phyloP scores from a whole-genome alignment of 2,888 invertebrate genomes.

The Dusona sp. region DNA sequence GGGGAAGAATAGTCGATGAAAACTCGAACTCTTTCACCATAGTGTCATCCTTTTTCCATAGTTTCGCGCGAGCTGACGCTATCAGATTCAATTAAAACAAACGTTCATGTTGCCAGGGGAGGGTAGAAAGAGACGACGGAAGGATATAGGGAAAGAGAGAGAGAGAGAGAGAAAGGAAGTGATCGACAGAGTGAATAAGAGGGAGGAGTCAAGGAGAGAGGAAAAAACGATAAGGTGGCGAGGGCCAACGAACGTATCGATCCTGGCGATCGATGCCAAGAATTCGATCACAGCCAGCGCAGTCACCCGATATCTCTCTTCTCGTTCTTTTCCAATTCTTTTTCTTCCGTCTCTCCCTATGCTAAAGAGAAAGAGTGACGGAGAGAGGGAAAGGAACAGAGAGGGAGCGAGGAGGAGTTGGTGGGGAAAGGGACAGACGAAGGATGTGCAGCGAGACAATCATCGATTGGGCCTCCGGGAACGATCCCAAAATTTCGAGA shows the following conservation, averaged over 20 bases:
- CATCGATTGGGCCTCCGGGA: constrained; percentile 21
- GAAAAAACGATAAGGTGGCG: constrained; percentile 49
- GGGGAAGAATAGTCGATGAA: constrained; percentile 43
- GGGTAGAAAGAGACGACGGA: constrained; percentile 32
- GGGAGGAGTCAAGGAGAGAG: constrained; percentile 36
- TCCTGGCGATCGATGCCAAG: constrained; percentile 65
- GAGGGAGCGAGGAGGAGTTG: neutral
- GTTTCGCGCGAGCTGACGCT: constrained; percentile 68
- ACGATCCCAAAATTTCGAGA: constrained; percentile 47
- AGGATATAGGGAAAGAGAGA: constrained; percentile 34
- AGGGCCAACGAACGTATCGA: constrained; percentile 63
- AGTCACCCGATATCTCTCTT: constrained; percentile 45
- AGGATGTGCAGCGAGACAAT: constrained; percentile 35
- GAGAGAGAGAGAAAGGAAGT: constrained; percentile 44
- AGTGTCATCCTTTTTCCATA: constrained; percentile 62
- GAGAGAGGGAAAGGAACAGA: neutral
- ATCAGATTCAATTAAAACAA: constrained; percentile 74
- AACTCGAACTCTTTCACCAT: constrained; percentile 52
- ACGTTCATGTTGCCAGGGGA: constrained; percentile 65
- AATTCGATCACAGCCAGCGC: constrained; percentile 67
- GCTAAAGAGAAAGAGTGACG: neutral
- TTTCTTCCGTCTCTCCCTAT: neutral
- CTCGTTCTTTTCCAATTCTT: constrained; percentile 1
- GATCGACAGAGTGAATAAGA: neutral
- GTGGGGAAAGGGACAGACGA: neutral